These are phyloP conservation scores for Glossosoma conforme DNA, from an alignment of 1,140 invertebrate species.

Conservation along the genomic window DNA sequence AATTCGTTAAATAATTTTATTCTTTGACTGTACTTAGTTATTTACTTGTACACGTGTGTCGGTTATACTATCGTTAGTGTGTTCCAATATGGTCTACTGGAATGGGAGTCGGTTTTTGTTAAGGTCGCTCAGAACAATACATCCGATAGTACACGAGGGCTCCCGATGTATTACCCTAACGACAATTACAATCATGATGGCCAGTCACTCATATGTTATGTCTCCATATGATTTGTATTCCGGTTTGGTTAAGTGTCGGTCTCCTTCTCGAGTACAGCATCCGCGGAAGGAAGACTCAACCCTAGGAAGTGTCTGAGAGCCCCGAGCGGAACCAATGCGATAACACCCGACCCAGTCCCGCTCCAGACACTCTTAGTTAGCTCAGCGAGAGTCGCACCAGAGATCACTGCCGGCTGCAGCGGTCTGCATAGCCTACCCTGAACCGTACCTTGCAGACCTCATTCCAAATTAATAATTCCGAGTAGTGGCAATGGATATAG, in stretches of 20 bases:
- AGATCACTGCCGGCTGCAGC: neutral
- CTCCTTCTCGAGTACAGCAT: slow-evolving; percentile 75
- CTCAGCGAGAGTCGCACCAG: neutral
- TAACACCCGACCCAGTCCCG: neutral
- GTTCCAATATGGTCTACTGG: no score
- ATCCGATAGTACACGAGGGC: no score
- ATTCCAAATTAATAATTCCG: neutral
- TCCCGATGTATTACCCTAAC: no score
- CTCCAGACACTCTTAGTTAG: neutral
- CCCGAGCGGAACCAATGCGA: no score
- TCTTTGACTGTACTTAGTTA: no score
- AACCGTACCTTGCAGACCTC: slow-evolving; percentile 17
- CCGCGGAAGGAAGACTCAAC: slow-evolving; percentile 62
- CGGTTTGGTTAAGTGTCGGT: slow-evolving; percentile 55
- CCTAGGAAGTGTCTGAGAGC: neutral
- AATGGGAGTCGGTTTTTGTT: no score
- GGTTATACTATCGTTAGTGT: no score
- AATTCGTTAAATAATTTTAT: no score
- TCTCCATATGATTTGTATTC: slow-evolving; percentile 1
- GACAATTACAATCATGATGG: no score
- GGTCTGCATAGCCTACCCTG: slow-evolving; percentile 16
- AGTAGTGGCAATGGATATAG: slow-evolving; percentile 15
- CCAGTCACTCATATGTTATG: slow-evolving; percentile 7
- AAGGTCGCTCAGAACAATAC: no score
- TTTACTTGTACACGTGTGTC: no score